These are phyloP conservation scores for Drosophila eugracilis DNA, from an alignment of 1,140 invertebrate genomes.

Conservation along the genomic window DNA sequence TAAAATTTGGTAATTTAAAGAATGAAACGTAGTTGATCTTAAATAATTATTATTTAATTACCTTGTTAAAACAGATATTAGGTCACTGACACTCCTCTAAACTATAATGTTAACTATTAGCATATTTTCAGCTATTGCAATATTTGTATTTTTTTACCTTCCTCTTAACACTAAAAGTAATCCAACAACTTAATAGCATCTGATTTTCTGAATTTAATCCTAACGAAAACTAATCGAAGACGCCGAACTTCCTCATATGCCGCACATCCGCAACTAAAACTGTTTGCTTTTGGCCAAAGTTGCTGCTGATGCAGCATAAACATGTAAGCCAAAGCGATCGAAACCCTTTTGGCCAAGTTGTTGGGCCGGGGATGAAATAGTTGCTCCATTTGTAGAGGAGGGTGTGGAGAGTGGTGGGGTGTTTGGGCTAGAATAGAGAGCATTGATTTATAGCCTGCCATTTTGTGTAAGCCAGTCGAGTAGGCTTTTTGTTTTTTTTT, in stretches of 20 bases:
- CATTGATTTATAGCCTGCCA: slow-evolving; percentile 77
- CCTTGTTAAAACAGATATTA: no score
- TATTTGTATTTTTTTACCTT: background rate
- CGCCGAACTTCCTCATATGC: background rate
- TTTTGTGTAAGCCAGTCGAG: slow-evolving; percentile 48
- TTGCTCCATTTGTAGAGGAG: slow-evolving; percentile 6
- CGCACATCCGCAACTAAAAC: slow-evolving; percentile 2
- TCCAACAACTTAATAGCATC: no score
- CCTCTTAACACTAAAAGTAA: background rate
- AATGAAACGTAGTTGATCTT: no score
- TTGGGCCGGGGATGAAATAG: slow-evolving; percentile 2
- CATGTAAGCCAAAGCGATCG: slow-evolving; percentile 16
- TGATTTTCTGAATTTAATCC: background rate
- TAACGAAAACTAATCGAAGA: slow-evolving; percentile 20
- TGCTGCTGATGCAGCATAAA: slow-evolving; percentile 37
- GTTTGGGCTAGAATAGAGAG: slow-evolving; percentile 13
- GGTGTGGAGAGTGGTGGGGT: background rate
- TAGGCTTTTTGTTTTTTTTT: slow-evolving; percentile 60
- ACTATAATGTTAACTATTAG: no score
- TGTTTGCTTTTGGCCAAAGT: slow-evolving; percentile 27
- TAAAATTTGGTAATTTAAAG: no score
- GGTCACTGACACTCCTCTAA: no score
- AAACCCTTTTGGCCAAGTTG: slow-evolving; percentile 22
- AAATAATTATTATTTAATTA: no score
- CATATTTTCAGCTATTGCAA: no score